Percentiles rank a stretch among this genome's conserved stretches.
phyloP scores from a whole-genome alignment of 2,888 invertebrate genomes.

The Ormia ochracea region DNA sequence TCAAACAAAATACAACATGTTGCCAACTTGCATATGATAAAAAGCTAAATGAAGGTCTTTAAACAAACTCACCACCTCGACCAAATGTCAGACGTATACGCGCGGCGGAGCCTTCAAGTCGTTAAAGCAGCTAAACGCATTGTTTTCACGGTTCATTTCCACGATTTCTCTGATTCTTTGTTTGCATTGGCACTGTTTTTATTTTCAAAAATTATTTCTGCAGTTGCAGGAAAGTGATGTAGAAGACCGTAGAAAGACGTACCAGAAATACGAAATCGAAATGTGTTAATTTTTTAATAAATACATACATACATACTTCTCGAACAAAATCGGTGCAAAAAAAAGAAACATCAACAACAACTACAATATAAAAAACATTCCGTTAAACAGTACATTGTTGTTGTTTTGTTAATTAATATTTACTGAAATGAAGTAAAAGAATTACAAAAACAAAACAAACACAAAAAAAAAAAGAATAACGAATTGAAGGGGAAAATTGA shows the following conservation, averaged over 20 bases:
- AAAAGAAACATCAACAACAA: background rate
- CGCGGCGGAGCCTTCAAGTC: conserved; percentile 61
- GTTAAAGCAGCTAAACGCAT: conserved; percentile 37
- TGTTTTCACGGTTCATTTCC: conserved; percentile 23
- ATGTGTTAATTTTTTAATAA: conserved; percentile 49
- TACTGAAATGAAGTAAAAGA: conserved; percentile 7
- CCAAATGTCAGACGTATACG: conserved; percentile 60
- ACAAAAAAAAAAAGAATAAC: background rate
- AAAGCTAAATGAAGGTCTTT: conserved; percentile 36
- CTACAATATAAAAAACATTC: too few species aligned
- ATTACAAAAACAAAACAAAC: conserved; percentile 7
- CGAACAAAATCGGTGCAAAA: background rate
- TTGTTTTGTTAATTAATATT: conserved; percentile 7
- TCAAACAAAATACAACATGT: conserved; percentile 65
- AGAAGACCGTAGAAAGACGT: conserved; percentile 17
- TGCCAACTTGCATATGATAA: conserved; percentile 33
- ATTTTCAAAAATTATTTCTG: background rate
- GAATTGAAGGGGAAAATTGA: background rate
- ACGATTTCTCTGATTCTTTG: conserved; percentile 26
- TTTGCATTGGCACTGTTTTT: background rate
- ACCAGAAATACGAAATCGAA: background rate
- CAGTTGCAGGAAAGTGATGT: background rate
- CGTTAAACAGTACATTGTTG: background rate
- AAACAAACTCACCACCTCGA: conserved; percentile 50
- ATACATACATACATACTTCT: too few species aligned